Conservation (phyloP, 2,797 vertebrate genomes). For the Acanthornis magna region DNA sequence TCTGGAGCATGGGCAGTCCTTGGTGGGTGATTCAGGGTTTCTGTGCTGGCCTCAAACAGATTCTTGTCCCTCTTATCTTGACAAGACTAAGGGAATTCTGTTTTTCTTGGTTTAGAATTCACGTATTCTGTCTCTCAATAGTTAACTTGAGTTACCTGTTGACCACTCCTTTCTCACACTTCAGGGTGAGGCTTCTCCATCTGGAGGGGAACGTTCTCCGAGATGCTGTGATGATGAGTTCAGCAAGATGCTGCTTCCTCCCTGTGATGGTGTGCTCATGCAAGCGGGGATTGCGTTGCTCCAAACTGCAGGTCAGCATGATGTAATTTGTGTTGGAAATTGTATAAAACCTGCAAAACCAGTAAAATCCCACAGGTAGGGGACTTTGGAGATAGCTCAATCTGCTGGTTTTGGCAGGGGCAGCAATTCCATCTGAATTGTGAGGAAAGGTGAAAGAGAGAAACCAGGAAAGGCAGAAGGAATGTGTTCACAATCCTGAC, state of each 20-base stretch:
- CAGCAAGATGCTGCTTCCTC: not conserved
- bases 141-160: too few species aligned
- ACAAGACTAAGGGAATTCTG: too few species aligned
- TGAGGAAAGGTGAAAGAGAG: not conserved
- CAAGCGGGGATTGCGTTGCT: not conserved
- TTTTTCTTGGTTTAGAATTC: too few species aligned
- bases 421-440: not conserved
- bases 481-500: rapidly evolving
- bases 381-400: not conserved
- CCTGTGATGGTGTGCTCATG: not conserved
- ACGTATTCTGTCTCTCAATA: too few species aligned
- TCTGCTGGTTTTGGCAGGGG: not conserved
- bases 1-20: too few species aligned
- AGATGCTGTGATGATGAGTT: not conserved
- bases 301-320: not conserved
- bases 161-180: too few species aligned
- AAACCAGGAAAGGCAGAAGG: not conserved
- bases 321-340: not conserved
- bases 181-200: not conserved
- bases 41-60: too few species aligned
- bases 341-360: not conserved
- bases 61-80: too few species aligned
- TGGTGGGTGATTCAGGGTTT: too few species aligned
- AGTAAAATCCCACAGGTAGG: not conserved
- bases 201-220: not conserved